phyloP scores from a whole-genome alignment of 2,113 vertebrate species.

The Grammomys surdaster region DNA sequence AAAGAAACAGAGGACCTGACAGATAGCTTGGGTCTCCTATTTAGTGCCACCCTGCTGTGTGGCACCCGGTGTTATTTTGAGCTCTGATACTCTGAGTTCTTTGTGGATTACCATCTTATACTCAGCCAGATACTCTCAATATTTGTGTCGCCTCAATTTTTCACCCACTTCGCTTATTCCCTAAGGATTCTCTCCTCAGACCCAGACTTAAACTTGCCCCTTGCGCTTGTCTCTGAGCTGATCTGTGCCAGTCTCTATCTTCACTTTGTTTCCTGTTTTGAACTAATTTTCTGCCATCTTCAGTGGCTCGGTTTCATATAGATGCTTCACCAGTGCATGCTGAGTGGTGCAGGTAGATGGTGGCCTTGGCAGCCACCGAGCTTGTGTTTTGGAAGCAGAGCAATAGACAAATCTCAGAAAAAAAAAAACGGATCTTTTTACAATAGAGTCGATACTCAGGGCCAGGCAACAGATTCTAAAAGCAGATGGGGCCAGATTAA shows the following conservation, averaged over 20 bases:
- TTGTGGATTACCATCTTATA: not conserved
- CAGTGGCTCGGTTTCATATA: not conserved
- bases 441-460: not conserved
- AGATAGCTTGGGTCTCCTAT: not conserved
- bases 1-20: not conserved
- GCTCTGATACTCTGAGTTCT: not conserved
- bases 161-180: not conserved
- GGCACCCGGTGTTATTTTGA: not conserved
- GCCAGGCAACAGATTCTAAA: not conserved
- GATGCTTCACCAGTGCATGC: not conserved
- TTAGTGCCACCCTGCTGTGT: not conserved
- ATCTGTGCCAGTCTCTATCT: not conserved
- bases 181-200: not conserved
- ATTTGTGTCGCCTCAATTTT: not conserved
- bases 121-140: not conserved
- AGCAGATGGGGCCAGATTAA: not conserved
- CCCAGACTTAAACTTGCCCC: not conserved
- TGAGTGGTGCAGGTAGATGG: not conserved
- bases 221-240: not conserved
- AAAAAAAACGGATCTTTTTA: not conserved
- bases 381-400: slow-evolving; percentile 8
- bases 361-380: not conserved
- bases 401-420: not conserved
- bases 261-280: slow-evolving; percentile 15
- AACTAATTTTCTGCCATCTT: slow-evolving; percentile 9